phyloP scores from a whole-genome alignment of 2,113 vertebrate species.

The Choloepus hoffmanni region DNA sequence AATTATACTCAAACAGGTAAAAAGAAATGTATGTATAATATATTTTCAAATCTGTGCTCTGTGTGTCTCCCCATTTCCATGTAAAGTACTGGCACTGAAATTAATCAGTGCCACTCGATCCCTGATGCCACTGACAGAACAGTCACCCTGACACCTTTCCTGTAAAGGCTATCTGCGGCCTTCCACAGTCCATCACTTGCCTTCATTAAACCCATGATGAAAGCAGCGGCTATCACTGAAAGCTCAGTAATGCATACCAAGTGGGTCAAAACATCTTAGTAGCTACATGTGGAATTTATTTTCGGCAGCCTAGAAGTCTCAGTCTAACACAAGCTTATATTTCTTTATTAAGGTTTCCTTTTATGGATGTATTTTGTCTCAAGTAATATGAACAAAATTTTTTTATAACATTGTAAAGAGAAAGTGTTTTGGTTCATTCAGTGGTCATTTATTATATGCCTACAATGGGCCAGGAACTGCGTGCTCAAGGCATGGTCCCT shows the following conservation, averaged over 20 bases:
- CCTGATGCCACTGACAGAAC: constrained; percentile 1
- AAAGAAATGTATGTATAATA: neutral
- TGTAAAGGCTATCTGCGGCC: constrained; percentile 33
- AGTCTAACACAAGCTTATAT: neutral
- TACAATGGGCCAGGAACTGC: accelerated
- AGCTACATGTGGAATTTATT: neutral
- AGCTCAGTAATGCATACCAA: constrained; percentile 37
- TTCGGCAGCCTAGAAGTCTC: neutral
- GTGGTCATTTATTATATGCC: neutral
- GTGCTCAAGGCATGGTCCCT: neutral
- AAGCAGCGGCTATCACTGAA: neutral
- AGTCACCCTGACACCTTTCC: constrained; percentile 58
- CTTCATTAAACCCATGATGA: constrained; percentile 52
- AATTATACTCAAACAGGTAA: constrained; percentile 46
- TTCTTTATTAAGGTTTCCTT: neutral
- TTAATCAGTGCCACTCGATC: constrained; percentile 63
- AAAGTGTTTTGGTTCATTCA: neutral
- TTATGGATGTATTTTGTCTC: neutral
- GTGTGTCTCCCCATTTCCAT: constrained; percentile 1
- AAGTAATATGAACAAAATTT: neutral
- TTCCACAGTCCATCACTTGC: constrained; percentile 50
- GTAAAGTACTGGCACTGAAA: constrained; percentile 57
- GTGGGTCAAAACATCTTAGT: neutral
- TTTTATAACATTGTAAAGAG: neutral
- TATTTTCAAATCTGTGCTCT: constrained; percentile 25